Conservation (phyloP, 1,140 invertebrate species). For the Trichonephila inaurata region DNA sequence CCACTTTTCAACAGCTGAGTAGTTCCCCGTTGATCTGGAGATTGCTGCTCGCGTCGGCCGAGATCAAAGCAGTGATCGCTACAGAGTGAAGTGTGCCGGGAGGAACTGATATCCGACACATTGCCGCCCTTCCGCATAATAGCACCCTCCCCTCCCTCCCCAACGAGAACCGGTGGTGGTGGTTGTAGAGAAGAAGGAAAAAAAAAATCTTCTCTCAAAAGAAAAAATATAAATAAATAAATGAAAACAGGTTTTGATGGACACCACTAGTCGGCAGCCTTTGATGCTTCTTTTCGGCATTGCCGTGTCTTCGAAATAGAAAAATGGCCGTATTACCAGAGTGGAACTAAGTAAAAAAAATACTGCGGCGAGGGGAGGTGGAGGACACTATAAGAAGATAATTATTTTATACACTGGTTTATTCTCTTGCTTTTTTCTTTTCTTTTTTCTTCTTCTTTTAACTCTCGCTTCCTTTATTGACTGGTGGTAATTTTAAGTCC, state of each 20-base stretch:
- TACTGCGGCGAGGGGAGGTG: neutral
- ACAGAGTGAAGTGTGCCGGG: conserved; percentile 45
- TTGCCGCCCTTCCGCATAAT: conserved; percentile 42
- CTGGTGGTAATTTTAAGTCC: conserved; percentile 33
- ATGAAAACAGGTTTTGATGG: conserved; percentile 67
- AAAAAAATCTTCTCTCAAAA: neutral
- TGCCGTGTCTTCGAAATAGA: conserved; percentile 49
- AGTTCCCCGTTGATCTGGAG: neutral
- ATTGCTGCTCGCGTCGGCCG: conserved; percentile 43
- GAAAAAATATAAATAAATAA: conserved; percentile 57
- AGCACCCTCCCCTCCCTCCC: neutral
- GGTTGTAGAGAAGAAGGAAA: neutral
- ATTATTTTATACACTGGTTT: conserved; percentile 59
- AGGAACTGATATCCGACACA: conserved; percentile 60
- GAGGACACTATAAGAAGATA: conserved; percentile 51
- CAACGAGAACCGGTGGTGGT: neutral
- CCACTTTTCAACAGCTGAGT: no score
- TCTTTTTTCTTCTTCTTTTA: neutral
- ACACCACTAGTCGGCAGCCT: conserved; percentile 54
- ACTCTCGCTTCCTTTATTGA: conserved; percentile 11
- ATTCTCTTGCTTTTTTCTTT: conserved; percentile 11
- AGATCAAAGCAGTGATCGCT: conserved; percentile 50
- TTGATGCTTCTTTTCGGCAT: conserved; percentile 42
- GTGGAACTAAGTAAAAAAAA: conserved; percentile 14
- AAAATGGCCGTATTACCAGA: conserved; percentile 58